These are phyloP conservation scores for Eristalis tenax DNA, from an alignment of 2,888 invertebrate genomes.

Conservation along the genomic window DNA sequence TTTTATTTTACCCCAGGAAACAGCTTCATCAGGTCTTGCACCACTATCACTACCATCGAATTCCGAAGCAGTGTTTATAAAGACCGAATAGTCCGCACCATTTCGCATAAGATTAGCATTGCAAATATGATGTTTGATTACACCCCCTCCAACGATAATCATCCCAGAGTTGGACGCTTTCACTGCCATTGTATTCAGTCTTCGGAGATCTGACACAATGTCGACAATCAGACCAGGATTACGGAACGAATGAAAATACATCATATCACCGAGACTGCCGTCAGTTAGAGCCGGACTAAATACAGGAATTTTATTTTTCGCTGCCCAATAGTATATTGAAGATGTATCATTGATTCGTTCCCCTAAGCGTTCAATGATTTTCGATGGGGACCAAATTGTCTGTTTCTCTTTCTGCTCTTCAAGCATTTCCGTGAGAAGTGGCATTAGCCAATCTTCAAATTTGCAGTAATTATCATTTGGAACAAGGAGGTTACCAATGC, in stretches of 20 bases:
- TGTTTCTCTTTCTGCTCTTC: conserved; percentile 90
- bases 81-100: conserved; percentile 97
- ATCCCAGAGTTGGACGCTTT: conserved; percentile 96
- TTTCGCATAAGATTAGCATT: conserved; percentile 99
- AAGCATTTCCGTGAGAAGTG: conserved; percentile 94
- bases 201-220: conserved; percentile 93
- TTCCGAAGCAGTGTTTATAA: conserved; percentile 96
- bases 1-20: conserved; percentile 99
- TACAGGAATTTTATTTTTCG: conserved; percentile 97
- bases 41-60: conserved; percentile 99
- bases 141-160: conserved; percentile 97
- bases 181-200: conserved; percentile 96
- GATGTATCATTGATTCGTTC: conserved; percentile 93
- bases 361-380: conserved; percentile 90
- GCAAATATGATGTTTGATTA: conserved; percentile 99
- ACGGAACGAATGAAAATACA: conserved; percentile 98
- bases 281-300: conserved; percentile 99
- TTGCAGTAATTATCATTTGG: conserved; percentile 99
- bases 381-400: conserved; percentile 95
- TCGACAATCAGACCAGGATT: conserved; percentile 96
- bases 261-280: conserved; percentile 98
- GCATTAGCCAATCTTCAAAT: conserved; percentile 98
- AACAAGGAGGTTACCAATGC: conserved; percentile 94
- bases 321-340: conserved; percentile 98
- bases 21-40: conserved; percentile 98